Base-by-base conservation (phyloP, 1,140 invertebrate species). In the Subanguina moxae region DNA sequence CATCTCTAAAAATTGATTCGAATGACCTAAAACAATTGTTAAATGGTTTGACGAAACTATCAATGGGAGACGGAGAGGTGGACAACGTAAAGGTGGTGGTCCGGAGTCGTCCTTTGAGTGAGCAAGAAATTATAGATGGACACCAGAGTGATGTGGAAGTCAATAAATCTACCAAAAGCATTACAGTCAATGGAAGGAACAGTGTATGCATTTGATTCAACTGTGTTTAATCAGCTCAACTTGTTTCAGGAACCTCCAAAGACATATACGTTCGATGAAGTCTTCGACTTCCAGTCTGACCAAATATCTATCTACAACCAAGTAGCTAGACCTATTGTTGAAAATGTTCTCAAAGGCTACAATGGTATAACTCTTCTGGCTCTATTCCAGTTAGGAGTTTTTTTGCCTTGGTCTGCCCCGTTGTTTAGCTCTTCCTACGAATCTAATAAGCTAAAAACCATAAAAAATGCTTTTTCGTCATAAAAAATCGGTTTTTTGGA, bases 281-380 rank as follows among this genome's bases (percentile, higher is more conserved):
- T 92, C 15, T 92, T 92, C 75, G 86, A 87, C 66, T 88, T 88
- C 0, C 86, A 86, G 61, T 85, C 88, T 5, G 84, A 85, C 1
- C 90, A 92, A 83, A 86, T 82, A 84, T 85, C 89, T 84, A 88
- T 91, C n/a, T 91, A 90, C 73, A 89, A 90, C 78, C 84, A 1
- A 90, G 91, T 0, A 87, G 93, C 42, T 90, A 90, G 79, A 72
- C 86, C 89, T 32, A 87, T 94, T 13, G 88, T 94, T 64, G 90
- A 93, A 79, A 93, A 93, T 90, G 90, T 92, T 1, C 82, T 92
- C 19, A 90, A 92, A 76, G 91, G 91, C 15, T 82, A 83, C 91
- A 93, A 82, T 63, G 80, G 79, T 82, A 52, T 45, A 52, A 38
- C 3, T 38, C 3, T 11, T 5, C 3, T 38, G 3, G 3, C 11